phyloP scores from a whole-genome alignment of 2,888 invertebrate genomes.

The Callinectes sapidus region DNA sequence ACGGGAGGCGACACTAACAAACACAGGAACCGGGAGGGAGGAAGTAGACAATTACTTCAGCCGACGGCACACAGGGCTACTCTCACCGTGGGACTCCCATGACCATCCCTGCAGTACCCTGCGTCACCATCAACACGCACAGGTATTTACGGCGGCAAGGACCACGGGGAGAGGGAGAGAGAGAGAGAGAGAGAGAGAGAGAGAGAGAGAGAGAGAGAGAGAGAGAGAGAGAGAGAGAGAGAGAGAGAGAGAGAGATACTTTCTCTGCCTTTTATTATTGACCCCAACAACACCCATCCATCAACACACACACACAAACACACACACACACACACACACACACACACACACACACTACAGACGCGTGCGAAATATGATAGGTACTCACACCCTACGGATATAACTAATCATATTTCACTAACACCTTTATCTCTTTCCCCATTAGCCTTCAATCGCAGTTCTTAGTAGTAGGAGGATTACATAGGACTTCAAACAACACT shows the following conservation, averaged over 20 bases:
- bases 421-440: background rate
- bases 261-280: background rate
- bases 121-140: constrained; percentile 30
- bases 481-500: too few species aligned
- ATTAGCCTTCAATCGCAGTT: background rate
- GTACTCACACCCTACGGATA: background rate
- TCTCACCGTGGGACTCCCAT: constrained; percentile 28
- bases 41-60: constrained; percentile 19
- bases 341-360: background rate
- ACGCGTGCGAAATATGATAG: too few species aligned
- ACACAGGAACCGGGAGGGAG: constrained; percentile 29
- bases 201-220: background rate
- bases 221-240: constrained; percentile 31
- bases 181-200: constrained; percentile 7
- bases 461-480: background rate
- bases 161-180: background rate
- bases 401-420: constrained; percentile 16
- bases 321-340: background rate
- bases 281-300: background rate
- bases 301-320: background rate
- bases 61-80: constrained; percentile 14
- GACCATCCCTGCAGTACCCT: constrained; percentile 6
- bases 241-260: background rate
- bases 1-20: constrained; percentile 27
- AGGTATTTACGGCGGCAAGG: background rate